Percentiles rank a stretch among this genome's conserved stretches.
These are phyloP conservation scores for Eupithecia subumbrata DNA, from an alignment of 2,888 invertebrate species.

Conservation along the genomic window DNA sequence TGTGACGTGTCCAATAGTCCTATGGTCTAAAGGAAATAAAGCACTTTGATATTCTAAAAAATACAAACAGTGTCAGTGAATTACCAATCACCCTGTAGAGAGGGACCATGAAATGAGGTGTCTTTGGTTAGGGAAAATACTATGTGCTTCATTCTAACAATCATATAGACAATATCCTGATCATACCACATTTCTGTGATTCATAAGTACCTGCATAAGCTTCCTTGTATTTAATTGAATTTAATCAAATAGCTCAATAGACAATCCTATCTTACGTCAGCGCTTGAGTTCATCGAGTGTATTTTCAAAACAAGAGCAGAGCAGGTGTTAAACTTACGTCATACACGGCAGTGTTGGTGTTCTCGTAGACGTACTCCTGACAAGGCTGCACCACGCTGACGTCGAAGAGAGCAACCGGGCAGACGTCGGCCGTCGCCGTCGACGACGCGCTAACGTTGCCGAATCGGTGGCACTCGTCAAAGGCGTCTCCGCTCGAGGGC, in stretches of 20 bases:
- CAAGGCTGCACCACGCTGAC: conserved; percentile 39
- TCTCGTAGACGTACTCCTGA: conserved; percentile 52
- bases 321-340: conserved; percentile 49
- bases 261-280: neutral
- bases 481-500: conserved; percentile 52
- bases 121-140: too few relatives aligned
- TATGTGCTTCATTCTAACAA: too few relatives aligned
- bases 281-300: neutral
- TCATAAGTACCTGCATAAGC: neutral
- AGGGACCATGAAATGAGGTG: too few relatives aligned
- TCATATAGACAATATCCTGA: too few relatives aligned
- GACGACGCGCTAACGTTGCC: conserved; percentile 29
- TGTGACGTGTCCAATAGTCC: too few relatives aligned
- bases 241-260: neutral
- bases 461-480: conserved; percentile 69
- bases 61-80: too few relatives aligned
- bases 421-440: conserved; percentile 27
- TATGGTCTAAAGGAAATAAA: too few relatives aligned
- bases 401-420: conserved; percentile 51
- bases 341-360: conserved; percentile 51
- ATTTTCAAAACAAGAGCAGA: neutral
- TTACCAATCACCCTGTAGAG: too few relatives aligned
- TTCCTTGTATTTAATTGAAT: neutral
- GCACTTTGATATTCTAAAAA: too few relatives aligned
- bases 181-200: neutral